These are phyloP conservation scores for Siniperca knerii DNA, from an alignment of 2,113 vertebrate genomes.

Conservation along the genomic window DNA sequence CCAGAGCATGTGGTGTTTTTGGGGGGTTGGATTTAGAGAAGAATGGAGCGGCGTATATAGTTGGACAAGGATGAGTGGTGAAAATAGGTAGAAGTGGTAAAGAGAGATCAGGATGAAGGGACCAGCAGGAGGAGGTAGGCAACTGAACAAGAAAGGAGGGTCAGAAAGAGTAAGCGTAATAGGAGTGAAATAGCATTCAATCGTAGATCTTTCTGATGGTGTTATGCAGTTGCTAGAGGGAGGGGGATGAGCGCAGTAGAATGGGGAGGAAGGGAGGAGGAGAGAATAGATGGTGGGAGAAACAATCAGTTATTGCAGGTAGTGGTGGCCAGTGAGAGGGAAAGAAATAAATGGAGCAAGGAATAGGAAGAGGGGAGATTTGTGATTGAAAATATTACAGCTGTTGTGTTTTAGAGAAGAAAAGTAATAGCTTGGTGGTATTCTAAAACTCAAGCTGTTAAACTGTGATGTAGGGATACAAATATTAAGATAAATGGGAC, in stretches of 20 bases:
- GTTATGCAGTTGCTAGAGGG: slow-evolving; percentile 39
- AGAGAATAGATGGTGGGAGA: slow-evolving; percentile 31
- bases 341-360: slow-evolving; percentile 49
- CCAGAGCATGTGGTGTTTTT: slow-evolving; percentile 63
- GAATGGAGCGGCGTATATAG: slow-evolving; percentile 21
- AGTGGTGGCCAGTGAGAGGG: slow-evolving; percentile 34
- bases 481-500: slow-evolving; percentile 37
- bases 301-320: slow-evolving; percentile 47
- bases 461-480: slow-evolving; percentile 28
- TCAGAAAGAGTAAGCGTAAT: slow-evolving; percentile 28
- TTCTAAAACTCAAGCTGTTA: slow-evolving; percentile 48
- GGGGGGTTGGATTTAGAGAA: slow-evolving; percentile 22
- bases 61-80: slow-evolving; percentile 42
- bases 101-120: slow-evolving; percentile 20
- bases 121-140: slow-evolving; percentile 14
- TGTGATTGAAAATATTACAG: slow-evolving; percentile 58
- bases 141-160: slow-evolving; percentile 21
- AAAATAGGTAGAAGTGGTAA: slow-evolving; percentile 45
- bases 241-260: neutral
- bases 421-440: slow-evolving; percentile 31
- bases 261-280: neutral
- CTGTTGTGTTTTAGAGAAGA: slow-evolving; percentile 26
- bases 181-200: slow-evolving; percentile 33
- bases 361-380: slow-evolving; percentile 29
- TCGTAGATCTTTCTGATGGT: slow-evolving; percentile 46